phyloP scores from a whole-genome alignment of 2,888 invertebrate species.

The Cantharis rustica region DNA sequence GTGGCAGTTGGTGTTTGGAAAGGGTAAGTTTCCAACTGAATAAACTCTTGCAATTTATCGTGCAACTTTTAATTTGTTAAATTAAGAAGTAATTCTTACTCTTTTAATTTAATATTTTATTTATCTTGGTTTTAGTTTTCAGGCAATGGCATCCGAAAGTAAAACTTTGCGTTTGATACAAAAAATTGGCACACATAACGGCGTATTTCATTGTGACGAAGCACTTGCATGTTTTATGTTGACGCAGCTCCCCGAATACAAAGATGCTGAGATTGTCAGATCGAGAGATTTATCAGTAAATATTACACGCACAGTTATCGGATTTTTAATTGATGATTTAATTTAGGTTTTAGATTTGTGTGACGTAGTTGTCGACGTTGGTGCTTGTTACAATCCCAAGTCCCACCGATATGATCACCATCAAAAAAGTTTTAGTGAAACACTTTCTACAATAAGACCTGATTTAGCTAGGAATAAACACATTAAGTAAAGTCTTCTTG shows the following conservation, averaged over 20 bases:
- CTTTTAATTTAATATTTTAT: background rate
- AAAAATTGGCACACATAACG: constrained; percentile 77
- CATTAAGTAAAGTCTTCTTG: constrained; percentile 57
- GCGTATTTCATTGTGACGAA: constrained; percentile 93
- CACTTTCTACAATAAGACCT: constrained; percentile 67
- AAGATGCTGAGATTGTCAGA: constrained; percentile 79
- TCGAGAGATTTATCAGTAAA: constrained; percentile 62
- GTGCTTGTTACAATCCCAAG: constrained; percentile 79
- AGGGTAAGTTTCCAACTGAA: constrained; percentile 29
- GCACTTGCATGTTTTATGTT: constrained; percentile 93
- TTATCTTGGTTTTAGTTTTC: constrained; percentile 44
- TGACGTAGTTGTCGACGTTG: constrained; percentile 96
- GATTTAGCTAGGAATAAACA: constrained; percentile 64
- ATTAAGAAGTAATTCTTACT: background rate
- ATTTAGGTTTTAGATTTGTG: constrained; percentile 70
- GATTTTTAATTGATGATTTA: background rate
- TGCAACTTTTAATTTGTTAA: background rate
- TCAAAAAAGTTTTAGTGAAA: constrained; percentile 76
- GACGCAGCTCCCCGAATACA: constrained; percentile 77
- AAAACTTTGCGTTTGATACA: constrained; percentile 47
- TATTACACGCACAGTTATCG: background rate
- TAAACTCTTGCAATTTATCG: background rate
- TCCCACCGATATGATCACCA: constrained; percentile 91
- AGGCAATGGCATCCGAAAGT: constrained; percentile 49
- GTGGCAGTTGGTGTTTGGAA: constrained; percentile 31